Evolutionary conservation across 2,113 vertebrate genomes (phyloP).

Genomic region (Craseonycteris thonglongyai): DNA sequence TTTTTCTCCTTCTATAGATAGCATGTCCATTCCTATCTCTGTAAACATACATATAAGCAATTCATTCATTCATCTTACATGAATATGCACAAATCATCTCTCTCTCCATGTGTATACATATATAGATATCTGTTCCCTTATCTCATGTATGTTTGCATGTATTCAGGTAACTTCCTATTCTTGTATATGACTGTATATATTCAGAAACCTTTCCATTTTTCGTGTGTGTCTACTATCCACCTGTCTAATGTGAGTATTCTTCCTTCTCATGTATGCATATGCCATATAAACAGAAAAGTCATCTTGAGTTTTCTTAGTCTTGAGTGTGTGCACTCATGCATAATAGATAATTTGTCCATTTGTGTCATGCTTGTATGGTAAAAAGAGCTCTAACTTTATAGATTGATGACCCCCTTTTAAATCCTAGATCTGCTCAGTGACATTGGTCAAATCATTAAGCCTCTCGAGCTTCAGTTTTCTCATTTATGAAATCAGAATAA

Average conservation of each 20-base stretch:
- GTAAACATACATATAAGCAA: background rate
- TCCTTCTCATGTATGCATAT: background rate
- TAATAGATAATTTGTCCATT: background rate
- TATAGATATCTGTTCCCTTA: slow-evolving; percentile 1
- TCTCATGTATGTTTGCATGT: background rate
- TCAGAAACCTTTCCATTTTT: background rate
- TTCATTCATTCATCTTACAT: slow-evolving; percentile 26
- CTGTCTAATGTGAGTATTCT: background rate
- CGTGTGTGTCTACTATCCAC: background rate
- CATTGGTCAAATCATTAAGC: slow-evolving; percentile 22
- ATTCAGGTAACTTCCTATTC: slow-evolving; percentile 33
- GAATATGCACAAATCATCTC: background rate
- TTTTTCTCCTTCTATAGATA: slow-evolving; percentile 29
- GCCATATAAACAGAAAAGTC: slow-evolving; percentile 28
- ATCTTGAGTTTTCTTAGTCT: slow-evolving; percentile 32
- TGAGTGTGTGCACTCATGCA: slow-evolving; percentile 13
- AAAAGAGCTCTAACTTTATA: slow-evolving; percentile 8
- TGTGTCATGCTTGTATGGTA: background rate
- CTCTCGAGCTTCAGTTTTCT: slow-evolving; percentile 32
- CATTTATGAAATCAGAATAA: slow-evolving; percentile 14
- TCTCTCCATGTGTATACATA: background rate
- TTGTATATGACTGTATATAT: background rate
- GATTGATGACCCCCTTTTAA: slow-evolving; percentile 13
- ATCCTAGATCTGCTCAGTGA: background rate
- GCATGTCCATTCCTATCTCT: background rate